These are phyloP conservation scores for Adelphocoris suturalis DNA, from an alignment of 2,888 invertebrate genomes.

Conservation along the genomic window DNA sequence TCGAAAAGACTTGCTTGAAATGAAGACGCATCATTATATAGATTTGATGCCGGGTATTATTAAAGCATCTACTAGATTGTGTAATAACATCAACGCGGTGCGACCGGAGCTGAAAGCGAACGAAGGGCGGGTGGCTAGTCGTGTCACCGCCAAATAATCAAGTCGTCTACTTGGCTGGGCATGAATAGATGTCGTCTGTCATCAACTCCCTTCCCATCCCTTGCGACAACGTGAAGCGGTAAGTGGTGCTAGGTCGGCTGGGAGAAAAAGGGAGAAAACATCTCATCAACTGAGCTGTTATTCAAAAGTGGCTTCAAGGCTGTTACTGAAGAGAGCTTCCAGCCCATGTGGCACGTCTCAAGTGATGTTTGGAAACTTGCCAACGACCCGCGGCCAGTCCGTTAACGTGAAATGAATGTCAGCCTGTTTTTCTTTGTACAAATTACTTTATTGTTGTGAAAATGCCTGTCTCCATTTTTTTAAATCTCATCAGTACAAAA, in stretches of 20 bases:
- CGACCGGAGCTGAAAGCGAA: not conserved
- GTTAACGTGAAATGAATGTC: constrained; percentile 33
- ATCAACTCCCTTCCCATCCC: constrained; percentile 40
- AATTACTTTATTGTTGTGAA: not conserved
- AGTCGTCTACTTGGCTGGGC: constrained; percentile 61
- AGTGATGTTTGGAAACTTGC: constrained; percentile 38
- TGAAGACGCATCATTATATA: not conserved
- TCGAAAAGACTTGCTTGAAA: too few relatives aligned
- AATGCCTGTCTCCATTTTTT: too few relatives aligned
- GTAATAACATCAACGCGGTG: constrained; percentile 51
- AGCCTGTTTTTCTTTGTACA: not conserved
- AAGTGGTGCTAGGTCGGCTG: constrained; percentile 39
- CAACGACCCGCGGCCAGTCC: constrained; percentile 20
- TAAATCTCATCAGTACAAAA: too few relatives aligned
- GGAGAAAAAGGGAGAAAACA: constrained; percentile 41
- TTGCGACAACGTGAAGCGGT: constrained; percentile 9
- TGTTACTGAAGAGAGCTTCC: constrained; percentile 51
- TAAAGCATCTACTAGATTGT: not conserved
- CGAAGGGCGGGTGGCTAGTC: constrained; percentile 4
- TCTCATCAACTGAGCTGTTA: constrained; percentile 66
- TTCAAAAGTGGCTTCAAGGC: constrained; percentile 61
- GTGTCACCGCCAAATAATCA: constrained; percentile 61
- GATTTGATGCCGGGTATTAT: not conserved
- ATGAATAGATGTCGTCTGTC: constrained; percentile 66
- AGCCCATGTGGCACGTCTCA: constrained; percentile 43